phyloP scores from a whole-genome alignment of 2,797 vertebrate genomes.

The Chrosomus eos region DNA sequence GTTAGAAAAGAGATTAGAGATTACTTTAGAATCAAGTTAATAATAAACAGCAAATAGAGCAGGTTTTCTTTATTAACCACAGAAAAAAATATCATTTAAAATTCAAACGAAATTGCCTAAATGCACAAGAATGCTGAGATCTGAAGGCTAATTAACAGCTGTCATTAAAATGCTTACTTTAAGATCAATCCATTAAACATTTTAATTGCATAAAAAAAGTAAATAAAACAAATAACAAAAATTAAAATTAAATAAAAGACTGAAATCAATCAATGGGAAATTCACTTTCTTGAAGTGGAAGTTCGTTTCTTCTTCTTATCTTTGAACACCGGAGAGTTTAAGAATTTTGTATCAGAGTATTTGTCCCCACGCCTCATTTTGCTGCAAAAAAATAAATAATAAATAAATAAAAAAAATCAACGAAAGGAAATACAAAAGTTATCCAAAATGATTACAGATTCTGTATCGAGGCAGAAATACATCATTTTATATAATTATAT shows the following conservation, averaged over 20 bases:
- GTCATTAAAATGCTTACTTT: background rate
- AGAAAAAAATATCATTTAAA: slow-evolving; percentile 12
- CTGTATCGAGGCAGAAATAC: background rate
- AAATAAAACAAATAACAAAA: background rate
- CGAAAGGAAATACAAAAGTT: background rate
- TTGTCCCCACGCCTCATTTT: slow-evolving; percentile 81
- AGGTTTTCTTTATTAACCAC: slow-evolving; percentile 31
- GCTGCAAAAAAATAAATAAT: slow-evolving; percentile 61
- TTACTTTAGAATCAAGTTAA: background rate
- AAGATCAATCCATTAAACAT: background rate
- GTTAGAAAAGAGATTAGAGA: background rate
- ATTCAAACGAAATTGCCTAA: background rate
- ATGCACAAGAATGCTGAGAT: background rate
- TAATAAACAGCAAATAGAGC: background rate
- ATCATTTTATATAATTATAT: background rate
- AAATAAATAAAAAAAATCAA: background rate
- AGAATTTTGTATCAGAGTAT: slow-evolving; percentile 71
- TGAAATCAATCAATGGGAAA: background rate
- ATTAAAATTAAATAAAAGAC: background rate
- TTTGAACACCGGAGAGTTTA: slow-evolving; percentile 75
- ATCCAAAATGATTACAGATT: background rate
- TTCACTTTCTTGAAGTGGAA: no score
- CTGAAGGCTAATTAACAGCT: background rate
- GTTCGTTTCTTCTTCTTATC: slow-evolving; percentile 48
- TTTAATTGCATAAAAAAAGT: slow-evolving; percentile 1